Conservation (phyloP, 92 coral and sea anemone genomes). For the Montipora capitata region DNA sequence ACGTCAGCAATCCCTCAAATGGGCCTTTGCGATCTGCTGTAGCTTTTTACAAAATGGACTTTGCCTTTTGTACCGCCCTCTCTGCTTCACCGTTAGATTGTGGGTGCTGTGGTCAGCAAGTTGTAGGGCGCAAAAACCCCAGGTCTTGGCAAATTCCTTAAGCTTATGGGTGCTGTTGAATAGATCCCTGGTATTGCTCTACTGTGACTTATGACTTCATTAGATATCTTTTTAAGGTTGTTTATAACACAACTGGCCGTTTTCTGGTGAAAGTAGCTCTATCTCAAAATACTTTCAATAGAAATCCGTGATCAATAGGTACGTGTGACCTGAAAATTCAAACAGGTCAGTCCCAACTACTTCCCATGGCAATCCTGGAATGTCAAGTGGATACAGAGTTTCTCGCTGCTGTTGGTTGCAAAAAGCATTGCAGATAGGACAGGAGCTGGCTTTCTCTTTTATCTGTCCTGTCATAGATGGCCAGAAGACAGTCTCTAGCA, state of each 20-base stretch:
- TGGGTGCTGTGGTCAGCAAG: neutral
- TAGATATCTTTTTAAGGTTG: constrained; percentile 65
- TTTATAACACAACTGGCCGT: neutral
- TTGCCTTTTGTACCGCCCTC: too few relatives aligned
- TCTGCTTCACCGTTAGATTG: too few relatives aligned
- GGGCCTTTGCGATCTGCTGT: too few relatives aligned
- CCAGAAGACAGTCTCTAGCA: too few relatives aligned
- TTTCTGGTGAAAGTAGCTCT: too few relatives aligned
- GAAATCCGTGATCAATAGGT: too few relatives aligned
- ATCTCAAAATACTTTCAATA: too few relatives aligned
- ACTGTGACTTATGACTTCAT: constrained; percentile 22
- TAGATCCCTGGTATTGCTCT: constrained; percentile 47
- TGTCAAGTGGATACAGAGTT: constrained; percentile 64
- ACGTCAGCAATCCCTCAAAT: too few relatives aligned
- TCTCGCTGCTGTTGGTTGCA: constrained; percentile 58
- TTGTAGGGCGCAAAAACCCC: constrained; percentile 59
- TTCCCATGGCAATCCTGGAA: constrained; percentile 78
- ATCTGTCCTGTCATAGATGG: too few relatives aligned
- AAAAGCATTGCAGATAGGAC: constrained; percentile 74
- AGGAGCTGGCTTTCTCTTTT: neutral
- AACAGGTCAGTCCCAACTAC: constrained; percentile 72
- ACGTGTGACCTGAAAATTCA: too few relatives aligned
- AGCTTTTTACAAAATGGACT: too few relatives aligned
- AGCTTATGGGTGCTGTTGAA: neutral
- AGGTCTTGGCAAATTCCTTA: constrained; percentile 43